Percentiles rank a stretch among this genome's conserved stretches.
These are phyloP conservation scores for Zaprionus camerounensis DNA, from an alignment of 1,140 invertebrate genomes.

Conservation along the genomic window DNA sequence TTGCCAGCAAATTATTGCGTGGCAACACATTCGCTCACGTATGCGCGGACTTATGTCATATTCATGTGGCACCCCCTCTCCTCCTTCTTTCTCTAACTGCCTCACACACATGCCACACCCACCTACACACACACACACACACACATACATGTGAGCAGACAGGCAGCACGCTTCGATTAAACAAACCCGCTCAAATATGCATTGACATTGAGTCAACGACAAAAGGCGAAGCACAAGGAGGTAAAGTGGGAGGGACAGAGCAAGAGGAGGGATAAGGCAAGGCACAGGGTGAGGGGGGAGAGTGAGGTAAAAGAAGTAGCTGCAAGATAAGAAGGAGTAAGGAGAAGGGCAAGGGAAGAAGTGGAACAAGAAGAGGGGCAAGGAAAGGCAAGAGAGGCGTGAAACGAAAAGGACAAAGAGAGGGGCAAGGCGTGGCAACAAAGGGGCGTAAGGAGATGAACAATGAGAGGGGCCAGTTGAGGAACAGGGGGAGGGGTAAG, in stretches of 20 bases:
- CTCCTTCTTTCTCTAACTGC: not conserved
- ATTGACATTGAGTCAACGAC: constrained; percentile 77
- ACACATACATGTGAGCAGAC: constrained; percentile 7
- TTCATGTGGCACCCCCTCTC: constrained; percentile 36
- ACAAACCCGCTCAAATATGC: constrained; percentile 77
- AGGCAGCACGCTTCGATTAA: constrained; percentile 70
- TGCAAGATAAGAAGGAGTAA: not conserved
- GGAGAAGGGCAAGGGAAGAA: not conserved
- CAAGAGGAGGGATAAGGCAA: not conserved
- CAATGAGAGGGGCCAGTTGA: no score
- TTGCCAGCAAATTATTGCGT: constrained; percentile 47
- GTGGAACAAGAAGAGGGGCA: no score
- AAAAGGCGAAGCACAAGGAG: constrained; percentile 21
- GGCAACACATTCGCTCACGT: constrained; percentile 12
- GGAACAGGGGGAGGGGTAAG: no score
- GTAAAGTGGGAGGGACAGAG: not conserved
- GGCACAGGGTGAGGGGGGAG: not conserved
- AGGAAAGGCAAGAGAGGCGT: not conserved
- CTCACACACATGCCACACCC: not conserved
- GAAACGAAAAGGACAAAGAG: not conserved
- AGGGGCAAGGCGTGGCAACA: not conserved
- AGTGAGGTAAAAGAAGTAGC: not conserved
- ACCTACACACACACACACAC: not conserved
- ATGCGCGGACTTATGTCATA: constrained; percentile 66
- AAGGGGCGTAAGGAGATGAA: no score